These are phyloP conservation scores for Conus betulinus DNA, from an alignment of 1,140 invertebrate species.

Conservation along the genomic window DNA sequence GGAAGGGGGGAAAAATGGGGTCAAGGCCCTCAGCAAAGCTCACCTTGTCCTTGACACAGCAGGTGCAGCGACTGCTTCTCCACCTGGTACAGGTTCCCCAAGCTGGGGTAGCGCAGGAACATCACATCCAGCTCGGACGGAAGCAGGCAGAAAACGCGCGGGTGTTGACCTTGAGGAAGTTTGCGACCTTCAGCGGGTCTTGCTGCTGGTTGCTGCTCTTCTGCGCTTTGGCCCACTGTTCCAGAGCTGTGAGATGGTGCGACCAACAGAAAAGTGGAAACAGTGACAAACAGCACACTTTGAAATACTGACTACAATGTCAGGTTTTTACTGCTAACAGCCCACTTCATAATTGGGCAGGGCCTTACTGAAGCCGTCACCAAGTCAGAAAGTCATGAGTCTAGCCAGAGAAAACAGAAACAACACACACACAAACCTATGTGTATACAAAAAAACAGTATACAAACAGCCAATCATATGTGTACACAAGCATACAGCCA, in stretches of 20 bases:
- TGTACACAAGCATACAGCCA: too few relatives aligned
- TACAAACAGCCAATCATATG: too few relatives aligned
- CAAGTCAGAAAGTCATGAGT: too few relatives aligned
- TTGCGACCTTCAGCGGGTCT: not conserved
- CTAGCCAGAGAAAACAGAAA: too few relatives aligned
- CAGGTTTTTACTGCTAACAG: too few relatives aligned
- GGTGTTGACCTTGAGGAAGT: conserved; percentile 40
- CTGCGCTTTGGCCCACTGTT: conserved; percentile 1
- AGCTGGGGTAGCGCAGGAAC: conserved; percentile 42
- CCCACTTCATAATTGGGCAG: too few relatives aligned
- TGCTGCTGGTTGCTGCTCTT: not conserved
- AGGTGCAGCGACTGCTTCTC: conserved; percentile 52
- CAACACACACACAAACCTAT: too few relatives aligned
- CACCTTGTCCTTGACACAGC: conserved; percentile 53
- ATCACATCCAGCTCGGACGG: conserved; percentile 36
- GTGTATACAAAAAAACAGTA: too few relatives aligned
- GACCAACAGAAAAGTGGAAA: not conserved
- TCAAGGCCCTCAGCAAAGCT: not conserved
- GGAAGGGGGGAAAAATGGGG: too few relatives aligned
- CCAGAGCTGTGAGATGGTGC: conserved; percentile 4
- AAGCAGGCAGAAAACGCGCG: conserved; percentile 45
- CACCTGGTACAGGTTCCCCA: conserved; percentile 33
- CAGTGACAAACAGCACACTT: too few relatives aligned
- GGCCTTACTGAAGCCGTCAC: too few relatives aligned
- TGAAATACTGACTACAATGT: too few relatives aligned